Percentiles rank a stretch among this genome's conserved stretches.
Evolutionary conservation across 1,140 invertebrate genomes (phyloP).

Genomic region (Acromyrmex charruanus): DNA sequence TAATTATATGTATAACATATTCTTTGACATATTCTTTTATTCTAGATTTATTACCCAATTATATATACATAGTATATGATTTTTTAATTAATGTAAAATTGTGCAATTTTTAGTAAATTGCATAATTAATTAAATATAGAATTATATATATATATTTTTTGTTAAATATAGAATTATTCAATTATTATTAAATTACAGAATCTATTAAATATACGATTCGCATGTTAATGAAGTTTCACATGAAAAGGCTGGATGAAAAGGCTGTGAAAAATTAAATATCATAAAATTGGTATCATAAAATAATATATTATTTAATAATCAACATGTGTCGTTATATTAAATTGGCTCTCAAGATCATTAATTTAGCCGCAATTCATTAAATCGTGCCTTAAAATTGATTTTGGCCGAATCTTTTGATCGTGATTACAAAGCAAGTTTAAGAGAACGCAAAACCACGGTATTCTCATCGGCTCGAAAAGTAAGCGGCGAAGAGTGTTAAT

Average conservation of each 20-base stretch:
- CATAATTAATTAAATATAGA: not conserved
- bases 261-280: not conserved
- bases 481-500: conserved; percentile 85
- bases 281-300: not conserved
- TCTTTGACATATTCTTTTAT: not conserved
- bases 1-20: too few species aligned
- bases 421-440: not conserved
- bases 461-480: conserved; percentile 11
- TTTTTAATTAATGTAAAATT: not conserved
- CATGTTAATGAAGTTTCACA: not conserved
- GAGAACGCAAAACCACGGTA: not conserved
- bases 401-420: not conserved
- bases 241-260: too few species aligned
- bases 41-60: not conserved
- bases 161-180: not conserved
- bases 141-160: not conserved
- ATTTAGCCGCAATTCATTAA: not conserved
- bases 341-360: not conserved
- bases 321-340: not conserved
- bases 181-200: not conserved
- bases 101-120: not conserved
- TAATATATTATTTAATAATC: not conserved
- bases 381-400: not conserved
- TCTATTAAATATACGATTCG: not conserved
- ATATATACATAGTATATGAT: too few species aligned